Evolutionary conservation across 2,797 vertebrate species (phyloP), one percentile per base, ranked within the genome.

Genomic region (Lates japonicus): DNA sequence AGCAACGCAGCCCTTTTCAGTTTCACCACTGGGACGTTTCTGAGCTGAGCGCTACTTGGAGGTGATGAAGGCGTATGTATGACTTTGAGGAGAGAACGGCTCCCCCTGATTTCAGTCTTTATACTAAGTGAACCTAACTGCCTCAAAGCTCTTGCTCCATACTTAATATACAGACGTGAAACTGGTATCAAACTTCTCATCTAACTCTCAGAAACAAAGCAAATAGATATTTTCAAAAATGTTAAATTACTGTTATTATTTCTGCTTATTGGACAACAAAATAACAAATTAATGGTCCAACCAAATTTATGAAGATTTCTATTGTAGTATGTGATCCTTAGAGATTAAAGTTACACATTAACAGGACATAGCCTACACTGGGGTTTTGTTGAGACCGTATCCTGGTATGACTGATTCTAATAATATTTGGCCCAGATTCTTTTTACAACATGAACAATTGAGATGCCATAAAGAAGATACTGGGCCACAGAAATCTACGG

Each of bases 381-480:
- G 13, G 5, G 12, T 2, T 61, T 41, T 7, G 11, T 17, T 11
- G n/a, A 67, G 19, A 33, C 29, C 4, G 44, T 13, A 39, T 49
- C 51, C 31, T 33, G 3, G 59, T 6, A 39, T 52, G 20, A 76
- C n/a, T 29, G 42, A 39, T 48, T 51, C 16, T 42, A 61, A 70
- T 19, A 59, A 52, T 19, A 55, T 0, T 42, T 52, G 4, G 74
- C 62, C 29, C 35, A 70, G 13, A 70, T 76, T 76, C 22, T 49
- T 39, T 76, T 76, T 72, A 70, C 16, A 7, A 59, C 33, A 31
- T 20, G 7, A 55, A 44, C 2, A 29, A 52, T 1, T 25, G 12
- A 69, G 17, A 42, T 46, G 16, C 52, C 49, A 80, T 71, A 65
- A 80, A 82, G 41, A 31, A 29, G 20, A 58, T 19, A n/a, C 10